Conservation (phyloP, 2,797 vertebrate genomes). For the Silurus aristotelis region DNA sequence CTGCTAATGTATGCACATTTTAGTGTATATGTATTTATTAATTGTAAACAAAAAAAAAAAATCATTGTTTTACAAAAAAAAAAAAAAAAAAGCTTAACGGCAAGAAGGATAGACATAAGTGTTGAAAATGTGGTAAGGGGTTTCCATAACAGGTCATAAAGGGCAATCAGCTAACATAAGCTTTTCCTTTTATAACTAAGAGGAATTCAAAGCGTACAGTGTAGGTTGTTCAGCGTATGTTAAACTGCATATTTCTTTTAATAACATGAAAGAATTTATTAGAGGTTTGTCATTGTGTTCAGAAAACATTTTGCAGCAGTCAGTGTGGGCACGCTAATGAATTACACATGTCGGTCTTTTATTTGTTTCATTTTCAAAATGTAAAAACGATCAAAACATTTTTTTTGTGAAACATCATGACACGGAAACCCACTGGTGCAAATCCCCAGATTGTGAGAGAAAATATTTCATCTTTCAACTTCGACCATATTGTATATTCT, state of each 20-base stretch:
- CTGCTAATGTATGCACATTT: slow-evolving; percentile 96
- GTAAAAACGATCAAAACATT: slow-evolving; percentile 73
- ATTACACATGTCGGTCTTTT: slow-evolving; percentile 66
- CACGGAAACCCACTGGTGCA: slow-evolving; percentile 89
- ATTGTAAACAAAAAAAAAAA: slow-evolving; percentile 75
- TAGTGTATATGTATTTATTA: slow-evolving; percentile 90
- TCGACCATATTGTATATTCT: slow-evolving; percentile 58
- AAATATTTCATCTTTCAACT: slow-evolving; percentile 57
- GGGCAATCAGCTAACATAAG: slow-evolving; percentile 77
- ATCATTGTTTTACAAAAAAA: slow-evolving; percentile 75
- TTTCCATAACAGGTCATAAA: slow-evolving; percentile 42
- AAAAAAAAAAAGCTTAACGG: slow-evolving; percentile 72
- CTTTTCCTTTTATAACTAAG: slow-evolving; percentile 80
- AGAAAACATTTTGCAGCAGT: slow-evolving; percentile 80
- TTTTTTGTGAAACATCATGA: slow-evolving; percentile 82
- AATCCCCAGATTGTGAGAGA: slow-evolving; percentile 74
- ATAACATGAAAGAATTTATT: slow-evolving; percentile 64
- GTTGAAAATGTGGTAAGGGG: slow-evolving; percentile 57
- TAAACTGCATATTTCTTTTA: slow-evolving; percentile 88
- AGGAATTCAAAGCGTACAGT: slow-evolving; percentile 81
- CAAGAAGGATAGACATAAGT: slow-evolving; percentile 67
- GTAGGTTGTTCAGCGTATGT: slow-evolving; percentile 85
- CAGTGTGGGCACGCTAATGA: slow-evolving; percentile 81
- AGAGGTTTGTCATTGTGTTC: slow-evolving; percentile 9
- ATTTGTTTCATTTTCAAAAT: slow-evolving; percentile 44